Base-by-base conservation (phyloP, 2,888 invertebrate genomes). In the Taenaris catops region DNA sequence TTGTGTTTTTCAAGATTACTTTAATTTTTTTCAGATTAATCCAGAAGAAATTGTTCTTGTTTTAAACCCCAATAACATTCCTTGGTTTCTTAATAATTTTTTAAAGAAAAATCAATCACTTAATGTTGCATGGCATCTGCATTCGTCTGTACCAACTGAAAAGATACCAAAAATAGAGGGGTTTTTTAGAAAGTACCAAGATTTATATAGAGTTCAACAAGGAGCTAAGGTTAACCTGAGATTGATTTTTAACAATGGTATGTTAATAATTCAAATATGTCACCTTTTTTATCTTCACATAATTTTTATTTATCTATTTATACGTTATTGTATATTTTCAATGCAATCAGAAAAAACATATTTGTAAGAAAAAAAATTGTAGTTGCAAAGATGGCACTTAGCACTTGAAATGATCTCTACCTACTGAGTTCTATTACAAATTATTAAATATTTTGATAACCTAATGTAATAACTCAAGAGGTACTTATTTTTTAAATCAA, bases 201-300 rank as follows among this genome's bases (percentile, higher is more conserved):
- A 41, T 12, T 31, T 51, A 16, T 46, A 46, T 18, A 14, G 20
- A 20, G 20, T 35, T 8, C 21, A 41, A 32, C 23, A 28, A 10
- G 46, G 43, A 39, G 42, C 60, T 48, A 58, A 81, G 54, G 55
- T 92, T 10, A 88, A 90, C 36, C 47, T 94, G 12, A 89, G 90
- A 49, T 72, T 95, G 58, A 93, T 95, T 59, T 95, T 94, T 91
- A 94, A 93, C 86, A 81, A 90, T 74, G 91, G 94, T 94, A 87
- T 87, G 78, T 64, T 16, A 31, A 14, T 4, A 14, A 21, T 5
- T 7, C 8, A 6, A n/a, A n/a, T n/a, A n/a, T n/a, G n/a, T n/a
- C n/a, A n/a, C n/a, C n/a, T n/a, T n/a, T n/a, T n/a, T n/a, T n/a
- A n/a, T n/a, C n/a, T 8, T 7, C 3, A 19, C 19, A 19, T 19